Evolutionary conservation across 23 tunicate genomes (phyloP), one percentile per base, ranked within the genome.

Genomic region (Corella eumyota): DNA sequence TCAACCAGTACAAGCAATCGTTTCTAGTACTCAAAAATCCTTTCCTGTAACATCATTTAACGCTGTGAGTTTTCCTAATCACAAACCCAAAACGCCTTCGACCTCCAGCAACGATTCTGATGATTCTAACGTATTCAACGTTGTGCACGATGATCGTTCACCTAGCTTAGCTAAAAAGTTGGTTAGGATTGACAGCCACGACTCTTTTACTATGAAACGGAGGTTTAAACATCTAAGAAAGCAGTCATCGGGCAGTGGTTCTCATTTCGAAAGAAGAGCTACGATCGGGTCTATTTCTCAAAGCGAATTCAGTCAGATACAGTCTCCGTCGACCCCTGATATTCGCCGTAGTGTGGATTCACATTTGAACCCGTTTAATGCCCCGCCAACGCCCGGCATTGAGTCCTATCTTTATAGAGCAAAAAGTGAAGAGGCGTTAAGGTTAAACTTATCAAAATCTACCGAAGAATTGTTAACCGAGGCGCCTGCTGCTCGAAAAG

Each of bases 111-210:
- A 17, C 21, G 20, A 17, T 6, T 6, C 26, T 6, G 57, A 6
- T 27, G n/a, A 51, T 20, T 17, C 19, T 9, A 6, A 17, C 24
- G 57, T 20, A 25, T 9, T 17, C 57, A 51, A 6, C n/a, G 19
- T 51, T 6, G 21, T 17, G 6, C 20, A 17, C 19, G n/a, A 6
- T 51, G 26, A 51, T 51, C 57, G n/a, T 27, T 6, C 57, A 51
- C 57, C 11, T 20, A 70, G 66, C 30, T 6, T 72, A 20, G 32
- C 78, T 24, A 66, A 62, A 3, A 72, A 72, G 50, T 35, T 72
- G 40, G 64, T 75, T 21, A 59, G 82, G 3, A 75, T 75, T 32
- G 82, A 75, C 60, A 75, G 82, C 49, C 72, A 56, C 50, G 73
- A 75, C 48, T 75, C 82, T 4, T 29, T 66, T 25, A 75, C 70